These are phyloP conservation scores for Pseudochirops corinnae DNA, from an alignment of 2,797 vertebrate genomes.

Conservation along the genomic window DNA sequence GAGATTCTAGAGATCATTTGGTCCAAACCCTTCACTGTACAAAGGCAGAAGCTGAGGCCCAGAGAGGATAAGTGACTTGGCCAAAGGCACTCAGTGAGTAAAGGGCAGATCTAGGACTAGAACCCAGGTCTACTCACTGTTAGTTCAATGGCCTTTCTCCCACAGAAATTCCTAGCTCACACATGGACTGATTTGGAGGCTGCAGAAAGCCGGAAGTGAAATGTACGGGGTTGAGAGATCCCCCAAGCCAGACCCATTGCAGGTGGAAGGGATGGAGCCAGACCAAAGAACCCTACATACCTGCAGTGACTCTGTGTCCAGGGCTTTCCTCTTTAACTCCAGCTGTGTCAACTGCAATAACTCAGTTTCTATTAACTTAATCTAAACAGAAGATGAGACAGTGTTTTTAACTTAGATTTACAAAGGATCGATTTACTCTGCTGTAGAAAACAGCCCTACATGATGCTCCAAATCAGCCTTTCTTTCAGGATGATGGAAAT, in stretches of 20 bases:
- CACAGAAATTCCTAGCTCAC: constrained; percentile 17
- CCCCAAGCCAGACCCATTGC: neutral
- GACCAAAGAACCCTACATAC: constrained; percentile 88
- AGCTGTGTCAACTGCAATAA: constrained; percentile 99
- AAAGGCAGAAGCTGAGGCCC: neutral
- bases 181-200: constrained; percentile 15
- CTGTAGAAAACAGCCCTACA: constrained; percentile 18
- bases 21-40: neutral
- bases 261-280: constrained; percentile 21
- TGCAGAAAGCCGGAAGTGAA: constrained; percentile 34
- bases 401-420: constrained; percentile 76
- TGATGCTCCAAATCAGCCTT: constrained; percentile 8
- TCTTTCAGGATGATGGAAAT: neutral
- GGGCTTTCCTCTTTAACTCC: constrained; percentile 96
- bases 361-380: constrained; percentile 98
- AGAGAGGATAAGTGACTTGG: neutral
- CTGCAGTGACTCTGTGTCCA: constrained; percentile 96
- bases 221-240: fast-evolving
- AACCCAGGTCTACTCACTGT: neutral
- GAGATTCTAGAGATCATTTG: neutral
- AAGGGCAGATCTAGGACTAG: neutral
- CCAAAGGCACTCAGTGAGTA: neutral
- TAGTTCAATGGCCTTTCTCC: neutral
- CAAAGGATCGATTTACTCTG: constrained; percentile 9
- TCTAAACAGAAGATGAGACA: constrained; percentile 94